Evolutionary conservation across 2,888 invertebrate genomes (phyloP).

Genomic region (Nowickia ferox): DNA sequence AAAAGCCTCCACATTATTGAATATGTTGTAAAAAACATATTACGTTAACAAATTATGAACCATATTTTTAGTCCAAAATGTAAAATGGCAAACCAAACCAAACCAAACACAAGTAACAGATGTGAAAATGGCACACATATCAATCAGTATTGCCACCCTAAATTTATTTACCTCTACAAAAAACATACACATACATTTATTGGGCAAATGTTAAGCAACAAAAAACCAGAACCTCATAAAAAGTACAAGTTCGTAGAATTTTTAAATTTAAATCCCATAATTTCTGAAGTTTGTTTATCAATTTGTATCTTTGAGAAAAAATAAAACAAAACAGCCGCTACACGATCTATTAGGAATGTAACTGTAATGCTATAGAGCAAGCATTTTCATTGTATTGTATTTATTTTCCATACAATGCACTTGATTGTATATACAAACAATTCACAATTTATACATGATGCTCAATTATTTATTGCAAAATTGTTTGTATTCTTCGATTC

Average conservation of each 20-base stretch:
- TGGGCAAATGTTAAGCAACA: slow-evolving; percentile 16
- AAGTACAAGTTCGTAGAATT: slow-evolving; percentile 53
- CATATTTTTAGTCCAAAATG: too few species aligned
- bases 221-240: slow-evolving; percentile 26
- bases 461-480: slow-evolving; percentile 68
- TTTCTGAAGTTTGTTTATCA: slow-evolving; percentile 37
- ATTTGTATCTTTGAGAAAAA: slow-evolving; percentile 13
- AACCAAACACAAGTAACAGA: too few species aligned
- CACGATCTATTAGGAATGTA: slow-evolving; percentile 34
- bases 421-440: slow-evolving; percentile 58
- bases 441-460: slow-evolving; percentile 52
- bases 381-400: slow-evolving; percentile 17
- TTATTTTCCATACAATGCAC: slow-evolving; percentile 47
- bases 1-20: too few species aligned
- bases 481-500: slow-evolving; percentile 20
- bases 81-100: too few species aligned
- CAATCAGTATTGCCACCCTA: neutral
- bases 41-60: too few species aligned
- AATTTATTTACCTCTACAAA: neutral
- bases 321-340: neutral
- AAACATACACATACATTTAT: slow-evolving; percentile 25
- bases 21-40: too few species aligned
- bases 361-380: neutral
- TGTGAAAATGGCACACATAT: neutral
- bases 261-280: neutral